These are phyloP conservation scores for Aphodius granarius DNA, from an alignment of 2,888 invertebrate species.

Conservation along the genomic window DNA sequence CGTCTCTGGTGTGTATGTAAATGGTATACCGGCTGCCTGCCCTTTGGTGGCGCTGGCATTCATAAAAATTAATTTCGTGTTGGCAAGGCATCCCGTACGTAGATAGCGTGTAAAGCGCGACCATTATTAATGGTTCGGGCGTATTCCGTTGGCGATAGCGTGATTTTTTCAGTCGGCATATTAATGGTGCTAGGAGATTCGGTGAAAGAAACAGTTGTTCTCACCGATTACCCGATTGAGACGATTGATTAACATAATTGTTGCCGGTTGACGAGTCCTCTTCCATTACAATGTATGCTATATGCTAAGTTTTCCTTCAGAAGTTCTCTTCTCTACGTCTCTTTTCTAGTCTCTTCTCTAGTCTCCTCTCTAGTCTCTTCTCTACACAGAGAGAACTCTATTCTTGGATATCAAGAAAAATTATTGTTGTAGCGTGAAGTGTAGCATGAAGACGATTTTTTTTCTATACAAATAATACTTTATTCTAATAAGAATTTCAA, in stretches of 20 bases:
- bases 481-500: no score
- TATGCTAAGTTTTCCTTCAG: not conserved
- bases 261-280: not conserved
- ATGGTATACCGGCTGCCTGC: slow-evolving; percentile 23
- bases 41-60: slow-evolving; percentile 3
- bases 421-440: no score
- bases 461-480: no score
- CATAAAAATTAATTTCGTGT: slow-evolving; percentile 27
- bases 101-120: slow-evolving; percentile 10
- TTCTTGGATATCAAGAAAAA: no score
- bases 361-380: no score
- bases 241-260: not conserved
- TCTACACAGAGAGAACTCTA: no score
- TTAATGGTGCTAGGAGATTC: not conserved
- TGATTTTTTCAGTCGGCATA: not conserved
- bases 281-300: not conserved
- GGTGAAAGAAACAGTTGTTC: slow-evolving; percentile 11
- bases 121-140: slow-evolving; percentile 8
- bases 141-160: slow-evolving; percentile 6
- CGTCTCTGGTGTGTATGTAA: slow-evolving; percentile 31
- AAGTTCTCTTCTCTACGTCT: no score
- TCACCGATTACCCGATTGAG: not conserved
- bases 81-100: slow-evolving; percentile 9
- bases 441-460: no score
- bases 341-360: no score